Evolutionary conservation across 2,888 invertebrate genomes (phyloP).

Genomic region (Peribatodes rhomboidaria): DNA sequence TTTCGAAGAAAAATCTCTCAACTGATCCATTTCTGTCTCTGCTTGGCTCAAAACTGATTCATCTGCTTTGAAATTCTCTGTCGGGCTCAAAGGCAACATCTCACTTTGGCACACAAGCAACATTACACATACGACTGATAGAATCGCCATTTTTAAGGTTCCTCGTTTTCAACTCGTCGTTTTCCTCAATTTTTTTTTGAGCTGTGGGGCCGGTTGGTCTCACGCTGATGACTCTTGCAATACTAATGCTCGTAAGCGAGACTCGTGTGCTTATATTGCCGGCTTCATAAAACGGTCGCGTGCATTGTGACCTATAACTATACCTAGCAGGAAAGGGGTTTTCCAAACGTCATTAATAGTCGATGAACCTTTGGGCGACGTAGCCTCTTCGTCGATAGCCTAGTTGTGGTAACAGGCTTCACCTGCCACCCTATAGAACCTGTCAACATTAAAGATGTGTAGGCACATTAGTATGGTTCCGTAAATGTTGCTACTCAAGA

Average conservation of each 20-base stretch:
- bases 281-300: neutral
- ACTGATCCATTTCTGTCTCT: neutral
- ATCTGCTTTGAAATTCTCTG: neutral
- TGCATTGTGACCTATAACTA: neutral
- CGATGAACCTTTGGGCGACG: neutral
- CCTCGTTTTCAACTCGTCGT: neutral
- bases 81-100: neutral
- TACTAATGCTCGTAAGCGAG: neutral
- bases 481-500: no score
- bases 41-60: neutral
- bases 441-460: no score
- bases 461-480: no score
- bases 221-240: neutral
- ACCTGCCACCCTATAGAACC: no score
- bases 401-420: no score
- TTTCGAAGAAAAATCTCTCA: neutral
- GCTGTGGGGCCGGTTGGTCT: neutral
- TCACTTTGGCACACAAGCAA: constrained; percentile 1
- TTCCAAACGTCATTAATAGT: neutral
- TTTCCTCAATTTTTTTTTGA: neutral
- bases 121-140: neutral
- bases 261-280: neutral
- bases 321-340: neutral
- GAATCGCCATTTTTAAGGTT: neutral
- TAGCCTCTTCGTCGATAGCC: neutral